Percentiles rank a stretch among this genome's conserved stretches.
These are phyloP conservation scores for Carduelis carduelis DNA, from an alignment of 2,797 vertebrate species.

Conservation along the genomic window DNA sequence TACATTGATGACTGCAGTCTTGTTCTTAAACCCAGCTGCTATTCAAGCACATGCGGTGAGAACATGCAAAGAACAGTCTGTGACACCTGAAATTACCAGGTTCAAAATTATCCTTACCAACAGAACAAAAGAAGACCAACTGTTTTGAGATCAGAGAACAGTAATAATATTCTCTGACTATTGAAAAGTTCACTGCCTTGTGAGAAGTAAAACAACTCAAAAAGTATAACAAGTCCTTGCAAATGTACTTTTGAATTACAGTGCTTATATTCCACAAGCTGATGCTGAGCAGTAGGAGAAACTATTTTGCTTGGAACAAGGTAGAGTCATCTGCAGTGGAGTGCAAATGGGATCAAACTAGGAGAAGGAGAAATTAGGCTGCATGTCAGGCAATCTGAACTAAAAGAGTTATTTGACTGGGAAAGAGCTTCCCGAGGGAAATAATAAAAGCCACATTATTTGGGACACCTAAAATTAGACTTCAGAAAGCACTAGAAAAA, in stretches of 20 bases:
- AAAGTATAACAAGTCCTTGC: not conserved
- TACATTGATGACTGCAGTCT: not conserved
- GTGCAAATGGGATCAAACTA: not conserved
- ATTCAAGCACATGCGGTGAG: not conserved
- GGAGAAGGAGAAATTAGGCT: slow-evolving; percentile 45
- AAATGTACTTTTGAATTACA: not conserved
- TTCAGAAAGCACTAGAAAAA: slow-evolving; percentile 27
- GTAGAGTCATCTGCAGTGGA: not conserved
- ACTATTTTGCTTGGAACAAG: not conserved
- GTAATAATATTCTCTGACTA: not conserved
- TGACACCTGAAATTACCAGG: slow-evolving; percentile 28
- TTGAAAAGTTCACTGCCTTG: not conserved
- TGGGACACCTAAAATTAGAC: slow-evolving; percentile 62
- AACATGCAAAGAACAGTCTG: not conserved
- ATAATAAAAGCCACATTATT: slow-evolving; percentile 43
- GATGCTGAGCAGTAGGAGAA: not conserved
- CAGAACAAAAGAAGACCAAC: not conserved
- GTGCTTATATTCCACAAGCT: not conserved
- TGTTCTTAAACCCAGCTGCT: not conserved
- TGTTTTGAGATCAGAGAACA: not conserved
- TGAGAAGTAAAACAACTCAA: not conserved
- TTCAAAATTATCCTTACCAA: not conserved
- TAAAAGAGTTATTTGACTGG: not conserved
- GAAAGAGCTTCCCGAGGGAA: slow-evolving; percentile 27
- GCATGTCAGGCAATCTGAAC: slow-evolving; percentile 2